phyloP scores from a whole-genome alignment of 2,797 vertebrate genomes.

The Psittacula derbiana region DNA sequence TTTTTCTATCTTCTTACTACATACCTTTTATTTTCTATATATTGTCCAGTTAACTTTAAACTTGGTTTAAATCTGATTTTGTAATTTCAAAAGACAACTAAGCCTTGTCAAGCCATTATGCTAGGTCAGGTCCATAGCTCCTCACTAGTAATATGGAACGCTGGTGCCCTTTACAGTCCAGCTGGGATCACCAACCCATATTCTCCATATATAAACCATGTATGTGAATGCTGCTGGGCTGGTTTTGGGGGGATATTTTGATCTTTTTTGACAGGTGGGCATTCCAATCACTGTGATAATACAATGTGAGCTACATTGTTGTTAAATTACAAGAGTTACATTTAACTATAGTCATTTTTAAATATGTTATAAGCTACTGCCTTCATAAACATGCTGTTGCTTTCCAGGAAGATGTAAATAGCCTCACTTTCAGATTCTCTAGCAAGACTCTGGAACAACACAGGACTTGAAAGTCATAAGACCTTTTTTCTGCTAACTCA shows the following conservation, averaged over 20 bases:
- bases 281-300: neutral
- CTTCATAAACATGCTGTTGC: neutral
- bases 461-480: neutral
- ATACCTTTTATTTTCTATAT: neutral
- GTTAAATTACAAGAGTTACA: neutral
- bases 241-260: neutral
- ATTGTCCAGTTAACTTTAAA: neutral
- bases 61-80: neutral
- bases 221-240: neutral
- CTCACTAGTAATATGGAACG: neutral
- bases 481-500: neutral
- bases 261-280: neutral
- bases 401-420: neutral
- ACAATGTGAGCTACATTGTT: neutral
- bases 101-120: neutral
- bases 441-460: neutral
- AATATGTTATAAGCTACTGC: neutral
- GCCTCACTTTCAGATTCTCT: neutral
- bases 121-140: no score
- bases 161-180: neutral
- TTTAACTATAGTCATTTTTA: neutral
- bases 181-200: neutral
- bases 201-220: neutral
- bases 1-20: neutral
- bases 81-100: neutral